Percentiles rank a stretch among this genome's conserved stretches.
These are phyloP conservation scores for Invenusta paracnida DNA, from an alignment of 2,888 invertebrate genomes.

Conservation along the genomic window DNA sequence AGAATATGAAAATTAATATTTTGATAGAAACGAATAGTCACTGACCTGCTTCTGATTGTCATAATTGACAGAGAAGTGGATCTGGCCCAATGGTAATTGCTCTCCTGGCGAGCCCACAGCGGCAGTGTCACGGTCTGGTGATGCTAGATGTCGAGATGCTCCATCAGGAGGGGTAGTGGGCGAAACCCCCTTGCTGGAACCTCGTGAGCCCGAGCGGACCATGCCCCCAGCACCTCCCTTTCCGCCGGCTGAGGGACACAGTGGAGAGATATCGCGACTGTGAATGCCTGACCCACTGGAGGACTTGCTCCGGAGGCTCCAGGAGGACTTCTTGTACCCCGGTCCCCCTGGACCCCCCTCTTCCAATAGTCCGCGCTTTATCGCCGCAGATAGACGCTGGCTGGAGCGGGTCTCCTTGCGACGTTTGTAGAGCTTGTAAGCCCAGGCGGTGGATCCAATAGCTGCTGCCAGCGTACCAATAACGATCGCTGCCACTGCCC, in stretches of 20 bases:
- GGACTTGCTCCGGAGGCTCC: constrained; percentile 20
- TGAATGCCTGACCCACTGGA: neutral
- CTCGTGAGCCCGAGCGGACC: neutral
- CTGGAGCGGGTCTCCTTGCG: constrained; percentile 15
- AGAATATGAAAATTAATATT: too few species aligned
- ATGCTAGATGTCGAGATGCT: constrained; percentile 27
- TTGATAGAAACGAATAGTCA: too few species aligned
- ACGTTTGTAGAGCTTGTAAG: constrained; percentile 30
- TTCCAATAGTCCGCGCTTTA: neutral
- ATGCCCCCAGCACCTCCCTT: neutral
- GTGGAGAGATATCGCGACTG: constrained; percentile 14
- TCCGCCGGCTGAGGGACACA: neutral
- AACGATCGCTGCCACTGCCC: constrained; percentile 36
- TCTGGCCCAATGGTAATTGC: neutral
- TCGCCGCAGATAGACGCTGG: constrained; percentile 24
- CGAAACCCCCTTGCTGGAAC: neutral
- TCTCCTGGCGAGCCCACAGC: neutral
- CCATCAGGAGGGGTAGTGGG: neutral
- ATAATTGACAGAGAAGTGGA: constrained; percentile 33
- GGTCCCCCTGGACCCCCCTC: constrained; percentile 23
- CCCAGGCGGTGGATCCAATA: constrained; percentile 34
- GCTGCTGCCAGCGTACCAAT: constrained; percentile 24
- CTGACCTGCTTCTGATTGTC: constrained; percentile 55
- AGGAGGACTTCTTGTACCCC: constrained; percentile 6
- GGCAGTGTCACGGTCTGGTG: constrained; percentile 5